Base-by-base conservation (phyloP, 2,113 vertebrate genomes). In the Brachypteracias leptosomus region DNA sequence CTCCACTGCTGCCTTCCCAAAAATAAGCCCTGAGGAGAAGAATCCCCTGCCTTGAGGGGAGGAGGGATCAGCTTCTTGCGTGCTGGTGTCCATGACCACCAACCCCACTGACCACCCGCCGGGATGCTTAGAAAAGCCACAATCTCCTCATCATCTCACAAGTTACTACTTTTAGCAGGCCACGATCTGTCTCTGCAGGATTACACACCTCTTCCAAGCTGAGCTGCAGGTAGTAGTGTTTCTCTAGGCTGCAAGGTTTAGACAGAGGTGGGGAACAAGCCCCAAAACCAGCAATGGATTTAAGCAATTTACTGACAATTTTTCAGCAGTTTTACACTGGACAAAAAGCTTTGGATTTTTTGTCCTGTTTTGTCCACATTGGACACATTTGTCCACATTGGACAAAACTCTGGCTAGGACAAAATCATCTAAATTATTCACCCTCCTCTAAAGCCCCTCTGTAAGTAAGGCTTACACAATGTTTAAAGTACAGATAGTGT, bases 131-230 rank as follows among this genome's bases (percentile, higher is more conserved):
- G 25, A 33, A 52, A 61, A 46, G 25, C 14, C 16, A 81, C 0
- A 0, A 22, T 16, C 6, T 3, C 19, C 55, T 36, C 9, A 6
- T 52, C 44, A 44, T 7, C n/a, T 42, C 15, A 6, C 3, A 0
- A 49, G n/a, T 25, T 47, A 22, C 6, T 40, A 13, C 24, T 54
- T 66, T 11, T 6, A 85, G 57, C 1, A 1, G 71, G 78, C 28
- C 40, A 33, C 26, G 42, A 21, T 20, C 52, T 42, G 29, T 8
- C 26, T 70, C n/a, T 42, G 38, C 31, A 74, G 75, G 54, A 47
- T 63, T 58, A 49, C 49, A 38, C 19, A 3, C 31, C 24, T 24
- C 51, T 75, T 74, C 44, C 74, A 31, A 79, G 40, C 54, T 28
- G 49, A 72, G 63, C 40, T 42, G 22, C 65, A 52, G n/a, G 33